phyloP scores from a whole-genome alignment of 2,797 vertebrate species.

The Myripristis murdjan region DNA sequence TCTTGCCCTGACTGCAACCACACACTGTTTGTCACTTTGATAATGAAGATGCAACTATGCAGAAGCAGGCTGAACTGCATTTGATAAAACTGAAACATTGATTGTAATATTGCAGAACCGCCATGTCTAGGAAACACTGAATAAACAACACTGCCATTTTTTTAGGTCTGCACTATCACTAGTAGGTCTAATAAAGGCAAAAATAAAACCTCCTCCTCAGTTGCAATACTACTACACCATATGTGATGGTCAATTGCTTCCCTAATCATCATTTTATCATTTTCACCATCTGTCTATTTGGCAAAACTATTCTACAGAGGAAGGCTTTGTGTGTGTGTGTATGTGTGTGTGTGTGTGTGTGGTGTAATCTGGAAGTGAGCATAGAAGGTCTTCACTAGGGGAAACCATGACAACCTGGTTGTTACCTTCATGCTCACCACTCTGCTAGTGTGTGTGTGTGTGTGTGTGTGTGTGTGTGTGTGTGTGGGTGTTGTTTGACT shows the following conservation, averaged over 20 bases:
- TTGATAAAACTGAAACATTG: no score
- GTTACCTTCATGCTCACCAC: conserved; percentile 43
- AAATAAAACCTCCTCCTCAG: no score
- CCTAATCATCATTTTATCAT: conserved; percentile 48
- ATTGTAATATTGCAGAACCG: no score
- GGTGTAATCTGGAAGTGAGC: conserved; percentile 12
- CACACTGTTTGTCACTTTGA: no score
- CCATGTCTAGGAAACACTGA: no score
- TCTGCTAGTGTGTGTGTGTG: conserved; percentile 20
- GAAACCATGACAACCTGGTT: conserved; percentile 52
- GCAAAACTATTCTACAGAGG: conserved; percentile 31
- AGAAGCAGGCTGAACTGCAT: no score
- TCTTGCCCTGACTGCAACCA: no score
- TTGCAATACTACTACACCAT: conserved; percentile 31
- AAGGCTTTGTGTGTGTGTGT: conserved; percentile 10
- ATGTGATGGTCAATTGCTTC: conserved; percentile 36
- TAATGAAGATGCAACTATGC: no score
- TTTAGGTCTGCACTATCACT: no score
- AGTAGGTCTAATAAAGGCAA: no score
- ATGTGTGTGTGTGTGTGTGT: conserved; percentile 14
- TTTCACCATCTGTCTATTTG: conserved; percentile 55
- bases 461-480: conserved; percentile 18
- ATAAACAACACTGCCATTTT: no score
- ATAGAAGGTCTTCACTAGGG: conserved; percentile 27
- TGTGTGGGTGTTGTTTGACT: conserved; percentile 23